These are phyloP conservation scores for Saccostrea glomerata DNA, from an alignment of 1,140 invertebrate species.

Conservation along the genomic window DNA sequence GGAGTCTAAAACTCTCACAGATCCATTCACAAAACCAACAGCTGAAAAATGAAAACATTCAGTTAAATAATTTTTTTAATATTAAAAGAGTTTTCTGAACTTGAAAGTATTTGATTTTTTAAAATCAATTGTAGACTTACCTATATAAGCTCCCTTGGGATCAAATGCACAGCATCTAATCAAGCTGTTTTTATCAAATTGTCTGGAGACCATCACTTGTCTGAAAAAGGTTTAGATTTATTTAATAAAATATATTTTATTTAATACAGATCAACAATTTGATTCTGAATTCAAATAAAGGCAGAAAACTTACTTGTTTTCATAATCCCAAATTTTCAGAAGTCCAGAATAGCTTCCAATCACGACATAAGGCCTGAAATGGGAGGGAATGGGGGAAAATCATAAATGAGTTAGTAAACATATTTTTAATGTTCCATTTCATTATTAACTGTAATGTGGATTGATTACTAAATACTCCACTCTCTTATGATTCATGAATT, in stretches of 20 bases:
- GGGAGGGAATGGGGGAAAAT: not conserved
- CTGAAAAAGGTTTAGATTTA: constrained; percentile 56
- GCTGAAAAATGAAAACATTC: constrained; percentile 66
- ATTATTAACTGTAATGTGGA: too few relatives aligned
- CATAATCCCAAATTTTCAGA: constrained; percentile 78
- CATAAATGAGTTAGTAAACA: too few relatives aligned
- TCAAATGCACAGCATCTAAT: constrained; percentile 75
- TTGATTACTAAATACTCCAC: too few relatives aligned
- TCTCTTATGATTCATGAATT: too few relatives aligned
- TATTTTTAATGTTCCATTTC: too few relatives aligned
- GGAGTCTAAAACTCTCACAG: constrained; percentile 75
- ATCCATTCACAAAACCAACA: constrained; percentile 78
- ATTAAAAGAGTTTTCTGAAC: not conserved
- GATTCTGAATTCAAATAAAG: not conserved
- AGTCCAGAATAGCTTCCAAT: constrained; percentile 78
- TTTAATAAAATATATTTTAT: not conserved
- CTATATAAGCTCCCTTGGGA: constrained; percentile 75
- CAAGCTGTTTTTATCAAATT: constrained; percentile 71
- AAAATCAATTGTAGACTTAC: constrained; percentile 57
- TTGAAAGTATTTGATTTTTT: too few relatives aligned
- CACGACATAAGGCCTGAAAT: constrained; percentile 72
- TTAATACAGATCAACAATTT: not conserved
- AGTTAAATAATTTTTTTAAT: not conserved
- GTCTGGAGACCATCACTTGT: constrained; percentile 68
- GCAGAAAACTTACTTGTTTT: constrained; percentile 76